These are phyloP conservation scores for Alexandromys fortis DNA, from an alignment of 2,113 vertebrate genomes.

Conservation along the genomic window DNA sequence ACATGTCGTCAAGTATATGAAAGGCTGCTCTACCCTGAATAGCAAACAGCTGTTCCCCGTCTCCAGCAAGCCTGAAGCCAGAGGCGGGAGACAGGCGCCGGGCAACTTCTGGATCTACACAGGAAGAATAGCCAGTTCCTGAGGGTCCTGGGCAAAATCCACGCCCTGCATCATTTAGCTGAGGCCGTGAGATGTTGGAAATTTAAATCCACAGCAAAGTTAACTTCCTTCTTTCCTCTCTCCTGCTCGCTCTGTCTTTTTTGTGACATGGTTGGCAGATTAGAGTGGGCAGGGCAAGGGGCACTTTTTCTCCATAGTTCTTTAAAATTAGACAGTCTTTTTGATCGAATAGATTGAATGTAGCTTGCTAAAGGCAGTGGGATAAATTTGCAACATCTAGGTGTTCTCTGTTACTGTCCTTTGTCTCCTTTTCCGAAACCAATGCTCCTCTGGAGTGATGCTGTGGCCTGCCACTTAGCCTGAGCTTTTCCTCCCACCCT, in stretches of 20 bases:
- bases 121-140: background rate
- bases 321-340: background rate
- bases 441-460: background rate
- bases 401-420: background rate
- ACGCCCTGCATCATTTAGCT: background rate
- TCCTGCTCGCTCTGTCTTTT: background rate
- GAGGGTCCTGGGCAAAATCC: background rate
- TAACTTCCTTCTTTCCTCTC: background rate
- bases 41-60: slow-evolving; percentile 76
- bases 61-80: slow-evolving; percentile 31
- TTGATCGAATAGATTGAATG: background rate
- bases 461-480: background rate
- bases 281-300: background rate
- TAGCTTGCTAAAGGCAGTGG: background rate
- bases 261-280: background rate
- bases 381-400: background rate
- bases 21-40: slow-evolving; percentile 64
- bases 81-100: background rate
- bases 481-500: accelerated
- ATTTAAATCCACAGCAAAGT: background rate
- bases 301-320: background rate
- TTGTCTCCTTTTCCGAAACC: background rate
- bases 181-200: background rate
- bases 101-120: background rate
- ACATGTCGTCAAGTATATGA: slow-evolving; percentile 67